A percentile compares a stretch with the other conserved stretches of the same genome.
Evolutionary conservation across 2,797 vertebrate species (phyloP).

Genomic region (Oophaga sylvatica): DNA sequence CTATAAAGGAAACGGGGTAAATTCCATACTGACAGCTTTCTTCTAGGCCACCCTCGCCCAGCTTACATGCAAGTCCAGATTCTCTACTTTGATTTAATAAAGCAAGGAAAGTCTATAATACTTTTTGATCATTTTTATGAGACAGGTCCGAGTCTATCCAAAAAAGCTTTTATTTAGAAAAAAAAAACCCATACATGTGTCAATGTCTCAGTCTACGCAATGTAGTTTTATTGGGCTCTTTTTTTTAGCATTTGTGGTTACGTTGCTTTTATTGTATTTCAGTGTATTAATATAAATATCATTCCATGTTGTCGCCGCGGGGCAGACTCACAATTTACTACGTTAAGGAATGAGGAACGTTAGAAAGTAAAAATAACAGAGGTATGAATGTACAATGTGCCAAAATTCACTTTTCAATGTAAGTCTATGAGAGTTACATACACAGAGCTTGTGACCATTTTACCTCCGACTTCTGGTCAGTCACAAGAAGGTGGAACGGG

Average conservation of each 20-base stretch:
- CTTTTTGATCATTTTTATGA: too few species aligned
- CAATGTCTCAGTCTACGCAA: background rate
- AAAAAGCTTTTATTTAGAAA: background rate
- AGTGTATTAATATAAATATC: slow-evolving; percentile 13
- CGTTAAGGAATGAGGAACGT: background rate
- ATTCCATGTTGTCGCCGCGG: background rate
- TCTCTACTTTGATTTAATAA: background rate
- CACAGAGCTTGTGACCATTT: too few species aligned
- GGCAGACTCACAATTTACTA: background rate
- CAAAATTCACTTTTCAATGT: background rate
- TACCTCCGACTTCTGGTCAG: too few species aligned
- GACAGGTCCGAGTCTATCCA: background rate
- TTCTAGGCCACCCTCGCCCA: background rate
- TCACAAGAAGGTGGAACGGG: too few species aligned
- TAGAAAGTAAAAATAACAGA: background rate
- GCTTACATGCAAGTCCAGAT: background rate
- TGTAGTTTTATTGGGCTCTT: background rate
- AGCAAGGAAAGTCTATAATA: background rate
- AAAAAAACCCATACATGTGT: background rate
- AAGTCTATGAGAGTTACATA: too few species aligned
- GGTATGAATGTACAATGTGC: background rate
- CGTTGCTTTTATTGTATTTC: background rate
- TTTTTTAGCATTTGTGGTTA: background rate
- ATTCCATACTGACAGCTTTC: background rate
- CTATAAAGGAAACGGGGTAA: background rate